Conservation (phyloP, 2,888 invertebrate genomes). For the Plusia festucae region DNA sequence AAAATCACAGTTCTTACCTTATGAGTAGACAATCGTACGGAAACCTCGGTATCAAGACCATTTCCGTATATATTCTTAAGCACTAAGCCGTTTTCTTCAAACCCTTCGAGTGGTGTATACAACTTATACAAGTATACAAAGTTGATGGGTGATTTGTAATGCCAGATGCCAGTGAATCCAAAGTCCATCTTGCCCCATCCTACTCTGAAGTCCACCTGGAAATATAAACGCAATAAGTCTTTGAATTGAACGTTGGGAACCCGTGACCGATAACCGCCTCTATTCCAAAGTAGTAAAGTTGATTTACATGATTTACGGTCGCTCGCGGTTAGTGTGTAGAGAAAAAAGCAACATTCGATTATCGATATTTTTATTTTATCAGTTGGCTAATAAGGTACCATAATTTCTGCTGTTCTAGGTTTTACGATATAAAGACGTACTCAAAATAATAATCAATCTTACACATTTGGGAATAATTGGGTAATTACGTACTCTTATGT, state of each 20-base stretch:
- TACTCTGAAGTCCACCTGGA: constrained; percentile 92
- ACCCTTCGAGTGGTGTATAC: constrained; percentile 93
- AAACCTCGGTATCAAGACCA: constrained; percentile 92
- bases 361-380: no score
- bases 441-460: no score
- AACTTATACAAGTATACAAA: constrained; percentile 94
- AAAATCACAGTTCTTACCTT: constrained; percentile 84
- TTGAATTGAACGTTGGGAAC: background rate
- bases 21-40: constrained; percentile 91
- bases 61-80: constrained; percentile 91
- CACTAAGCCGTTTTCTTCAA: constrained; percentile 93
- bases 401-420: no score
- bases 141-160: constrained; percentile 90
- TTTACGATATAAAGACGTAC: no score
- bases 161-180: constrained; percentile 95
- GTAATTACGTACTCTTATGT: no score
- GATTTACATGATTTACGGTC: no score
- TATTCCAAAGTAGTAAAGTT: background rate
- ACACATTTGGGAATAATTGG: no score
- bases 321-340: no score
- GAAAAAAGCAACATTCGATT: no score
- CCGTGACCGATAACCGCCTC: background rate
- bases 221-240: background rate
- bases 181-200: constrained; percentile 93
- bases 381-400: no score